These are phyloP conservation scores for Mechanitis mazaeus DNA, from an alignment of 2,888 invertebrate species.

Conservation along the genomic window DNA sequence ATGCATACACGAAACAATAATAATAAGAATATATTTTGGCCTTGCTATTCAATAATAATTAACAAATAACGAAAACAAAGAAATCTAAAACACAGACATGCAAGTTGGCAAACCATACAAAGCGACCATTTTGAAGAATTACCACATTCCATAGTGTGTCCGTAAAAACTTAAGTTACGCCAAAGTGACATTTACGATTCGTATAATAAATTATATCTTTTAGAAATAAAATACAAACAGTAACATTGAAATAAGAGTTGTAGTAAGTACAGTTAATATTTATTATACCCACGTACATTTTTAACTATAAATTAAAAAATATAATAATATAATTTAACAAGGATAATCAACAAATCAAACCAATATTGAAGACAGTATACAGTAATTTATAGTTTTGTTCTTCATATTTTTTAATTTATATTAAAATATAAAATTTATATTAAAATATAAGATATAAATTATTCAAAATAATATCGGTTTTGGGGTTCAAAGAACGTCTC, in stretches of 20 bases:
- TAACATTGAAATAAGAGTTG: background rate
- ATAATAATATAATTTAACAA: too few relatives aligned
- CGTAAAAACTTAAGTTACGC: slow-evolving; percentile 53
- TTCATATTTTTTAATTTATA: too few relatives aligned
- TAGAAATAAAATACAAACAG: background rate
- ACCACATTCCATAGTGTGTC: slow-evolving; percentile 80
- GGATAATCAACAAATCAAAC: too few relatives aligned
- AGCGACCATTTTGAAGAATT: slow-evolving; percentile 86
- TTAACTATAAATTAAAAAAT: too few relatives aligned
- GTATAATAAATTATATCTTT: slow-evolving; percentile 1
- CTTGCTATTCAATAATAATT: slow-evolving; percentile 43
- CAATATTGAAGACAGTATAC: too few relatives aligned
- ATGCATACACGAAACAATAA: slow-evolving; percentile 41
- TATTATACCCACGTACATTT: too few relatives aligned
- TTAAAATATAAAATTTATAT: too few relatives aligned
- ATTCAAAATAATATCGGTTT: too few relatives aligned
- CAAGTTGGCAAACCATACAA: slow-evolving; percentile 79
- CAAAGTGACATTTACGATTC: slow-evolving; percentile 46
- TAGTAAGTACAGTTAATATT: background rate
- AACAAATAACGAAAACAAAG: slow-evolving; percentile 70
- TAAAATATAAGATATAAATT: too few relatives aligned
- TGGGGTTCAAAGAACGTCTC: too few relatives aligned
- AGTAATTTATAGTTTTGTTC: too few relatives aligned
- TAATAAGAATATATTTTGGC: slow-evolving; percentile 41
- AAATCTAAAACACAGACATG: slow-evolving; percentile 74